Percentiles rank a stretch among this genome's conserved stretches.
These are phyloP conservation scores for Borostomias antarcticus DNA, from an alignment of 2,797 vertebrate species.

Conservation along the genomic window DNA sequence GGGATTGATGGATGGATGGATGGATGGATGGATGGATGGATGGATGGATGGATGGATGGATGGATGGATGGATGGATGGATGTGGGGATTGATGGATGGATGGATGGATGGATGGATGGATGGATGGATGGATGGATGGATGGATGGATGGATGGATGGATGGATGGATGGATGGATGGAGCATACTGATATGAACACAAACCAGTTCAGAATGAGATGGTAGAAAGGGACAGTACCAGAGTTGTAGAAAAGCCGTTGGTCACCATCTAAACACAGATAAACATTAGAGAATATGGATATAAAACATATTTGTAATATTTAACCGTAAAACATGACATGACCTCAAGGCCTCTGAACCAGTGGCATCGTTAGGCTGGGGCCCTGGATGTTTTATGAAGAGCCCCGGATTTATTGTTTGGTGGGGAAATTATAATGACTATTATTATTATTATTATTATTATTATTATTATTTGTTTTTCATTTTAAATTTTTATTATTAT, in stretches of 20 bases:
- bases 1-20: not conserved
- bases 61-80: not conserved
- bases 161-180: not conserved
- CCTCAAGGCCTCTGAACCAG: too few species aligned
- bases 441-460: too few species aligned
- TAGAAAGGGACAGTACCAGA: constrained; percentile 26
- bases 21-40: not conserved
- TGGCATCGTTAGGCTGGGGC: too few species aligned
- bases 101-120: not conserved
- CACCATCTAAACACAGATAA: constrained; percentile 43
- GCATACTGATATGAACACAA: not conserved
- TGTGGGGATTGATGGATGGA: too few species aligned
- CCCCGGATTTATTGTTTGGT: too few species aligned
- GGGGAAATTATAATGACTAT: too few species aligned
- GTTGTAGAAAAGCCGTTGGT: constrained; percentile 29
- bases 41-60: not conserved
- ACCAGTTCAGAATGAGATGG: not conserved
- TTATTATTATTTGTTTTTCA: too few species aligned
- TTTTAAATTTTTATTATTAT: too few species aligned
- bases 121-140: not conserved
- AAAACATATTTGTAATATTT: not conserved
- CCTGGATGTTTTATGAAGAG: too few species aligned
- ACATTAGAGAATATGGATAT: constrained; percentile 1
- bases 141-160: not conserved
- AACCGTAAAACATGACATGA: too few species aligned